Evolutionary conservation across 2,113 vertebrate species (phyloP), one percentile per base, ranked within the genome.

Genomic region (Syrrhaptes paradoxus): DNA sequence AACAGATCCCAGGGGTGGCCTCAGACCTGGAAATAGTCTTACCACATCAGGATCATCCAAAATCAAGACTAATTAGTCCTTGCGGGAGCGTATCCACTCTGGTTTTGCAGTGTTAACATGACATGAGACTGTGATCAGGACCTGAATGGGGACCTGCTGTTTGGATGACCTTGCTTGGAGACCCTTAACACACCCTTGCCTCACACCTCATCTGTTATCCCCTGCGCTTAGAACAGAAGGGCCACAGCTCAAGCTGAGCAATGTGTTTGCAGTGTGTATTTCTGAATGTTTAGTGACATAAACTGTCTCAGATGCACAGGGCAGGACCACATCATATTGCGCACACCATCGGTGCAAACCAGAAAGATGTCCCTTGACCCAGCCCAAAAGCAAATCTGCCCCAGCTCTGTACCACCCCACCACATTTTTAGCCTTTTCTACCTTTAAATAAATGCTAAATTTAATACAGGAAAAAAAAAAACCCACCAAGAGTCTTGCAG

Each of bases 61-160:
- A 93, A 67, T 81, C 61, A 80, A 67, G 79, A 48, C 52, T 95
- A 85, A 78, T 85, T 68, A 94, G 55, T 67, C 72, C 67, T 92
- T 46, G 17, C 1, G 26, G 68, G 88, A 94, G 4, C 31, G 1
- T 68, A 70, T 58, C 67, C 67, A 32, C 52, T 63, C 65, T 8
- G 5, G 41, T 31, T 41, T 49, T 31, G 38, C 4, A 2, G 26
- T 43, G 22, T 45, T 86, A 83, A 57, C 20, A 10, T 6, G 55
- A 32, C 19, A 11, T 5, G 29, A 59, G 48, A 11, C 45, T 83
- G 55, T 3, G 4, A 7, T 41, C 28, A 70, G 72, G 63, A 87
- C 46, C 61, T 75, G 49, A 67, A 51, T 7, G 16, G 48, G n/a
- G 55, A 75, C 65, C 49, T 66, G 67, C 11, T 6, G 0, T 58